These are phyloP conservation scores for Amazona ochrocephala DNA, from an alignment of 2,797 vertebrate species.

Conservation along the genomic window DNA sequence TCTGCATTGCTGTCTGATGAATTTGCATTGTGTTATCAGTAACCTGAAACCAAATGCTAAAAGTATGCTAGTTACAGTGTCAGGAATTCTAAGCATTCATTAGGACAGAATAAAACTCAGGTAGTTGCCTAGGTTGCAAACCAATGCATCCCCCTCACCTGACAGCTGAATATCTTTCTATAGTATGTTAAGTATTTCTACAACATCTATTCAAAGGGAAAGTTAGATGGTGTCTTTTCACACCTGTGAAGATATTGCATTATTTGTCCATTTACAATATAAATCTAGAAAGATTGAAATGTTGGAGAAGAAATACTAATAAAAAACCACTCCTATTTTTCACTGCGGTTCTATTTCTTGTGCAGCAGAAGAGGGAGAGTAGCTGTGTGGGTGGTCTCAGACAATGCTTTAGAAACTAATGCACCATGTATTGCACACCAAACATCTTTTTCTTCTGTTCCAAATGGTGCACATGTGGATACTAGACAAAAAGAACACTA, in stretches of 20 bases:
- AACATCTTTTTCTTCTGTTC: not conserved
- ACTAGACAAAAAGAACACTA: not conserved
- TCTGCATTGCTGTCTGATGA: not conserved
- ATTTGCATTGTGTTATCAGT: not conserved
- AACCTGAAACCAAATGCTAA: not conserved
- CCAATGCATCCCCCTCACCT: not conserved
- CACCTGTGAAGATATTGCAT: not conserved
- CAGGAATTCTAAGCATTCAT: not conserved
- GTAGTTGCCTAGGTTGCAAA: not conserved
- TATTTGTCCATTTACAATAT: not conserved
- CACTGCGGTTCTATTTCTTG: not conserved
- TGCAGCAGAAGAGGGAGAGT: not conserved
- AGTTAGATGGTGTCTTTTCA: not conserved
- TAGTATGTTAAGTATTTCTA: not conserved
- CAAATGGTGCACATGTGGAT: not conserved
- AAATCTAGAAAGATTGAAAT: not conserved
- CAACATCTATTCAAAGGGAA: conserved; percentile 5
- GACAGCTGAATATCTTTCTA: conserved; percentile 13
- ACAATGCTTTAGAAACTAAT: not conserved
- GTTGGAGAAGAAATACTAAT: not conserved
- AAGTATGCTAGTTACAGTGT: not conserved
- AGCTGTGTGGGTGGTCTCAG: not conserved
- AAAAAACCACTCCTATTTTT: not conserved
- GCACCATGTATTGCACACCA: not conserved
- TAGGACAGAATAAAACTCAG: not conserved